Conservation (phyloP, 2,888 invertebrate species). For the Willowsia nigromaculata region DNA sequence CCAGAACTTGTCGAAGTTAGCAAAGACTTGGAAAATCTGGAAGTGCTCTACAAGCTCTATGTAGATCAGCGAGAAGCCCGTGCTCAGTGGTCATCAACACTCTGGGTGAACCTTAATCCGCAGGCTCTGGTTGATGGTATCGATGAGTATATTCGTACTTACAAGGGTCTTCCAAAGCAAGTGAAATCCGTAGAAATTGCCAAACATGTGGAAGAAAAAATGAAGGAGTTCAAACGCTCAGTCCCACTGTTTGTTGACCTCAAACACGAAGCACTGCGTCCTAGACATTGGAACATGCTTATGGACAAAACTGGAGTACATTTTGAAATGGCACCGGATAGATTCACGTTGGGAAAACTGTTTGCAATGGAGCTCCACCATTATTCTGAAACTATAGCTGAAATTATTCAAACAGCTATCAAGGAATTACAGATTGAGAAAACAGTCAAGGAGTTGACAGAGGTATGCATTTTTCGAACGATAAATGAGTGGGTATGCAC, state of each 20-base stretch:
- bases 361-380: conserved; percentile 94
- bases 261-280: conserved; percentile 93
- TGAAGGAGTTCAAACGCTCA: conserved; percentile 93
- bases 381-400: conserved; percentile 89
- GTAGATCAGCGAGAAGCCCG: conserved; percentile 88
- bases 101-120: conserved; percentile 93
- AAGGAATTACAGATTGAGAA: conserved; percentile 95
- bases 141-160: conserved; percentile 90
- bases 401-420: conserved; percentile 92
- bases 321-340: conserved; percentile 93
- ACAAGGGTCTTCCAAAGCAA: conserved; percentile 87
- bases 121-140: conserved; percentile 91
- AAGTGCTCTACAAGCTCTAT: conserved; percentile 88
- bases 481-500: too few relatives aligned
- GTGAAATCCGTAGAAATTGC: conserved; percentile 84
- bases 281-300: conserved; percentile 93
- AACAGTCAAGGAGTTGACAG: conserved; percentile 90
- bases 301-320: conserved; percentile 91
- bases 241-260: conserved; percentile 94
- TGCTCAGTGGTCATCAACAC: conserved; percentile 90
- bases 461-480: conserved; percentile 82
- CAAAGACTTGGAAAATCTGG: conserved; percentile 83
- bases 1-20: conserved; percentile 84
- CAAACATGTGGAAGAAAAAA: conserved; percentile 87
- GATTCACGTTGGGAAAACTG: conserved; percentile 95